Base-by-base conservation (phyloP, 1,140 invertebrate genomes). In the Asbolus verrucosus region DNA sequence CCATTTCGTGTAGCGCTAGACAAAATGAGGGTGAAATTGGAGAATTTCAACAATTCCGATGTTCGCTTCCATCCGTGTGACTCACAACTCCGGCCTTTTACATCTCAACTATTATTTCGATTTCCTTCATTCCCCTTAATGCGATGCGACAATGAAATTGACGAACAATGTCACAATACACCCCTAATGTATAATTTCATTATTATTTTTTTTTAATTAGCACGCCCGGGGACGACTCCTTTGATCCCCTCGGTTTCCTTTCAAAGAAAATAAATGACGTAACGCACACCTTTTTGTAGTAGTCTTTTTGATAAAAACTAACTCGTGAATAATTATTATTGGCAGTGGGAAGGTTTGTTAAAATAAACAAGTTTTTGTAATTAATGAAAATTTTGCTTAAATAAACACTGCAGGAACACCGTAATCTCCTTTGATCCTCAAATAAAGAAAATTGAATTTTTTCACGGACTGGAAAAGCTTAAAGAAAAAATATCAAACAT, bases 41-140 rank as follows among this genome's bases (percentile, higher is more conserved):
- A 71, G 69, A 71, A 71, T 71, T 71, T 71, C 69, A 46, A 60
- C 63, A 71, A 71, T 71, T 71, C 46, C 50, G 60, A 54, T 38
- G 43, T 54, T 50, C 54, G 30, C 43, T 50, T 50, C 43, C 43
- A 36, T 41, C 39, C 39, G 15, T 61, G 59, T 62, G 59, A 62
- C 59, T 62, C 59, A 62, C 19, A 46, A 46, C 36, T 14, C 54
- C 39, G 41, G 19, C 46, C 46, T 54, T 24, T 54, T 54, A 54
- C 46, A 27, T 63, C 61, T 41, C 61, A 39, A 63, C 61, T 63
- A 63, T 63, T 63, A 63, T 63, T 63, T 39, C 61, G 33, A 63
- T 63, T 63, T 63, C 46, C 46, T 54, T 54, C 43, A 50, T 50
- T 21, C 46, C 46, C 46, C 46, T 54, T 54, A 54, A 54, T 54